Evolutionary conservation across 1,140 invertebrate genomes (phyloP).

Genomic region (Drosophila lini): DNA sequence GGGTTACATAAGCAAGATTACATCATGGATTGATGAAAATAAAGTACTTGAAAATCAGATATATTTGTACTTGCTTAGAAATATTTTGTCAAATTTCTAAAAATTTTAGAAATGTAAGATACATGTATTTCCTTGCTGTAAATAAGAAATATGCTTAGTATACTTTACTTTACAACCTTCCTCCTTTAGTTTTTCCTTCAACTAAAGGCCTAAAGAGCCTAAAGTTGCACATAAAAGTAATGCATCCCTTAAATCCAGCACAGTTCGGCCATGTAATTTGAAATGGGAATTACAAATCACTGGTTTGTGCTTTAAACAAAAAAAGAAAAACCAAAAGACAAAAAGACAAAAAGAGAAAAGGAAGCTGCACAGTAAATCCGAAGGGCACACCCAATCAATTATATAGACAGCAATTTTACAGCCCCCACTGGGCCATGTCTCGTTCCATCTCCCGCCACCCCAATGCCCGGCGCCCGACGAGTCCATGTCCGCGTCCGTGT

Average conservation of each 20-base stretch:
- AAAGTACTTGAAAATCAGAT: background rate
- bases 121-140: background rate
- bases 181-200: background rate
- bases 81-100: no score
- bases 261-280: conserved; percentile 67
- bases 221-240: background rate
- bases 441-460: conserved; percentile 10
- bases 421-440: conserved; percentile 42
- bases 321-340: background rate
- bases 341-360: background rate
- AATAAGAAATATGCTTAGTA: no score
- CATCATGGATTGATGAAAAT: background rate
- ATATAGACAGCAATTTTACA: conserved; percentile 67
- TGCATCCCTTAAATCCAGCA: conserved; percentile 25
- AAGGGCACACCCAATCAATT: conserved; percentile 75
- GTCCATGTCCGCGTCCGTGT: conserved; percentile 15
- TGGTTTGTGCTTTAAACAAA: conserved; percentile 61
- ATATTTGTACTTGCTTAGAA: background rate
- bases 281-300: conserved; percentile 77
- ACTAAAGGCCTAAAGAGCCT: conserved; percentile 1
- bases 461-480: background rate
- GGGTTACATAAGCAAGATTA: conserved; percentile 2
- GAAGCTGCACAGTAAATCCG: conserved; percentile 58
- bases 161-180: background rate
- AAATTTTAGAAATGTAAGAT: no score